Percentiles rank a stretch among this genome's conserved stretches.
Evolutionary conservation across 1,140 invertebrate species (phyloP).

Genomic region (Drosophila mayri): DNA sequence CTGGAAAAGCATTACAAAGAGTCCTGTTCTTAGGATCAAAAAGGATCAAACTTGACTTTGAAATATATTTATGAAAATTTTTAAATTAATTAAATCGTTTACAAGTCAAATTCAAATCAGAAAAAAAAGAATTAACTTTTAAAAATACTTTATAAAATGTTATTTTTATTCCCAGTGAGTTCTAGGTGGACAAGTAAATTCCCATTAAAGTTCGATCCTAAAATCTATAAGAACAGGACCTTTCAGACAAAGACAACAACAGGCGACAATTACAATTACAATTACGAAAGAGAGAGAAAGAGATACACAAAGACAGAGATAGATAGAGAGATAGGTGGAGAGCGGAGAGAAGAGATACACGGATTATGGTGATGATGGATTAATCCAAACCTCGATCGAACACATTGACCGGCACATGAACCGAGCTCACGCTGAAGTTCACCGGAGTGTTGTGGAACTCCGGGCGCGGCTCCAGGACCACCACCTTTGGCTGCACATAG

Average conservation of each 20-base stretch:
- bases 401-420: conserved; percentile 98
- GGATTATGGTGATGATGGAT: conserved; percentile 29
- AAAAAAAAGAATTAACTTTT: neutral
- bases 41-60: neutral
- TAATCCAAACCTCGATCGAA: conserved; percentile 91
- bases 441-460: conserved; percentile 93
- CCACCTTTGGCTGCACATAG: conserved; percentile 86
- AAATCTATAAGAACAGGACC: neutral
- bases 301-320: conserved; percentile 31
- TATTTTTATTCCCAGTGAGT: neutral
- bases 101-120: neutral
- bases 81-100: neutral
- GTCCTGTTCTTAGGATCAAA: neutral
- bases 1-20: conserved; percentile 42
- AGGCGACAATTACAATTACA: conserved; percentile 43
- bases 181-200: neutral
- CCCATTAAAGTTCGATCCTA: neutral
- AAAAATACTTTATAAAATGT: neutral
- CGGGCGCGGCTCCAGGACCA: conserved; percentile 88
- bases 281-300: conserved; percentile 32
- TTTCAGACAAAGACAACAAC: conserved; percentile 43
- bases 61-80: neutral
- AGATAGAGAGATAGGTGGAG: conserved; percentile 31
- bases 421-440: conserved; percentile 93
- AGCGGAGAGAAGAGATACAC: conserved; percentile 53